These are phyloP conservation scores for Polyploca ridens DNA, from an alignment of 2,888 invertebrate species.

Conservation along the genomic window DNA sequence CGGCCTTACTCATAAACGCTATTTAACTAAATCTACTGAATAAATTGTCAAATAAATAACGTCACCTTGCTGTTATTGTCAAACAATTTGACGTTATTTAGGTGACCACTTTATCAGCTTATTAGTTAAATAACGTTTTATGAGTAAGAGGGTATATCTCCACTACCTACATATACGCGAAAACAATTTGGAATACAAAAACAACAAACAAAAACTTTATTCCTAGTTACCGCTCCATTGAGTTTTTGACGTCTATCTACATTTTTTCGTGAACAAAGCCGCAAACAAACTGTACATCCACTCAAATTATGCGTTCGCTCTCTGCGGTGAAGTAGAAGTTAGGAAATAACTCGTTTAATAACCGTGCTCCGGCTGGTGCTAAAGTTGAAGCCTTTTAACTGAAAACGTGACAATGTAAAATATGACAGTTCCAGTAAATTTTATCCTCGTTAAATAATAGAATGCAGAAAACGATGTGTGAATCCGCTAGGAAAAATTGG, in stretches of 20 bases:
- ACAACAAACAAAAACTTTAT: not conserved
- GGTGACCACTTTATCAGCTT: no score
- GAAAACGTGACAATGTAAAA: not conserved
- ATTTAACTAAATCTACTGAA: no score
- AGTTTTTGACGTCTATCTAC: slow-evolving; percentile 2
- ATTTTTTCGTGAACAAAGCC: slow-evolving; percentile 8
- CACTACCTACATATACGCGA: no score
- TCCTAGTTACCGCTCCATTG: not conserved
- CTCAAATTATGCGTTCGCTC: not conserved
- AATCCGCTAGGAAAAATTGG: no score
- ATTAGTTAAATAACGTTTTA: no score
- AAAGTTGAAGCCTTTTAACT: slow-evolving; percentile 9
- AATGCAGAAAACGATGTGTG: no score
- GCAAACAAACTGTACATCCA: slow-evolving; percentile 1
- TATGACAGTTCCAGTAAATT: not conserved
- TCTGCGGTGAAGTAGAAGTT: slow-evolving; percentile 10
- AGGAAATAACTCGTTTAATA: slow-evolving; percentile 10
- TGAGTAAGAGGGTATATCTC: no score
- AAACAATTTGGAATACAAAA: not conserved
- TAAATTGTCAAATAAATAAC: no score
- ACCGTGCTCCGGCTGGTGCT: not conserved
- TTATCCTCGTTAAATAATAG: not conserved
- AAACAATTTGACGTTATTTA: no score
- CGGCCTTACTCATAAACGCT: no score
- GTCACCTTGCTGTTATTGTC: no score